These are phyloP conservation scores for Aplysina aerophoba DNA, from an alignment of 37 sponge, comb jelly and placozoan species.

Conservation along the genomic window DNA sequence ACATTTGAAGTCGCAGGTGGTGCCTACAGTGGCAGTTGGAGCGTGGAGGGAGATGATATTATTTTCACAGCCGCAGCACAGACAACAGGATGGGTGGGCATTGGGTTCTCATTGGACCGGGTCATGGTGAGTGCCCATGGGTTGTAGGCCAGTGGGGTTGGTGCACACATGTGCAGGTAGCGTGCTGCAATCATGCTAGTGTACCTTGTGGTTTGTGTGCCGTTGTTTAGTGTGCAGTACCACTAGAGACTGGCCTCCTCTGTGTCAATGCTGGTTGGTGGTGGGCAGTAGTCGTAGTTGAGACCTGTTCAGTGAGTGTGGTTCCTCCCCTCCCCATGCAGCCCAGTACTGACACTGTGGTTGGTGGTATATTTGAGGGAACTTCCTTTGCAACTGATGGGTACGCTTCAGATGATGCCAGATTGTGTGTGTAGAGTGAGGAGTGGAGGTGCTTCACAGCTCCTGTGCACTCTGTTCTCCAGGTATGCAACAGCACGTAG, in stretches of 20 bases:
- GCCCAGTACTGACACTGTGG: neutral
- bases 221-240: too few species aligned
- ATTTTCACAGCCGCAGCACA: neutral
- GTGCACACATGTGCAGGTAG: too few species aligned
- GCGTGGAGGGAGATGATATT: neutral
- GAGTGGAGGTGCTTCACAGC: neutral
- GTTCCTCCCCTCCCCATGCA: neutral
- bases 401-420: neutral
- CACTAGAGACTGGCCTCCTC: too few species aligned
- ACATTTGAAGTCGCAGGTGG: neutral
- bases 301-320: too few species aligned
- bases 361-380: neutral
- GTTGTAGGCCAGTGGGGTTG: neutral
- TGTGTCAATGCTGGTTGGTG: too few species aligned
- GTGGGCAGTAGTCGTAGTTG: too few species aligned
- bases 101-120: slow-evolving; percentile 8
- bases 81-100: slow-evolving; percentile 21
- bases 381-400: neutral
- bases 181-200: too few species aligned
- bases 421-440: neutral
- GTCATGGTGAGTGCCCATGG: neutral
- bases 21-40: slow-evolving; percentile 3
- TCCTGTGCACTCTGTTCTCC: neutral
- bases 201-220: too few species aligned
- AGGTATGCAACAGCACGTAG: neutral